phyloP scores from a whole-genome alignment of 2,113 vertebrate species.

The Macroglossus sobrinus region DNA sequence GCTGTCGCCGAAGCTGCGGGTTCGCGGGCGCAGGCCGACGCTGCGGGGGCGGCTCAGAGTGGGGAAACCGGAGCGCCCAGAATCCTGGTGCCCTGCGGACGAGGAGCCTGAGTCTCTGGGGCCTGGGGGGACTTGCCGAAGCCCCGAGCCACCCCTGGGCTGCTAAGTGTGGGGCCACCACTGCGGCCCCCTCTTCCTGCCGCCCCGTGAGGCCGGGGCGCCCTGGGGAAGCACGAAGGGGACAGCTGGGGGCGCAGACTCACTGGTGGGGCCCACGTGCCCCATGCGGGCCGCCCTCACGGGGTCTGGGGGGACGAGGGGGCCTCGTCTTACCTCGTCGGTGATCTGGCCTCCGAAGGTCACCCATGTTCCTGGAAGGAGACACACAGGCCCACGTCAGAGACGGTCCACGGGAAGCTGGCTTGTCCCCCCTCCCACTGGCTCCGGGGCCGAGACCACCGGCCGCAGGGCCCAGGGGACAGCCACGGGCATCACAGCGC shows the following conservation, averaged over 20 bases:
- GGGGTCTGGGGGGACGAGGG: not conserved
- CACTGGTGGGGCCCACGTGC: fast-evolving
- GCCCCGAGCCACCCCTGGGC: not conserved
- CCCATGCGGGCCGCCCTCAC: fast-evolving
- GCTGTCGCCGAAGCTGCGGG: fast-evolving
- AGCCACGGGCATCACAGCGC: not conserved
- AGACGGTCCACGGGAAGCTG: not conserved
- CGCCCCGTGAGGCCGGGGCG: not conserved
- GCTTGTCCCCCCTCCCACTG: fast-evolving
- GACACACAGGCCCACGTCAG: slow-evolving; percentile 28
- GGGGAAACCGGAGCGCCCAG: not conserved
- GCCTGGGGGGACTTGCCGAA: not conserved
- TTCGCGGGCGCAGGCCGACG: fast-evolving
- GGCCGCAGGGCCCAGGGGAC: not conserved
- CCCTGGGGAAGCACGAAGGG: not conserved
- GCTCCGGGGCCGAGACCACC: too few relatives aligned
- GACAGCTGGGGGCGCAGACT: not conserved
- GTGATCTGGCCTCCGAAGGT: slow-evolving; percentile 98
- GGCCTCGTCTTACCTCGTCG: slow-evolving; percentile 90
- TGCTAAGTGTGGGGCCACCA: fast-evolving
- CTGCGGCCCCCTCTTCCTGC: fast-evolving
- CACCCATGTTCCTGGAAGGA: slow-evolving; percentile 95
- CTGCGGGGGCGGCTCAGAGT: fast-evolving
- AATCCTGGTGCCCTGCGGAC: fast-evolving
- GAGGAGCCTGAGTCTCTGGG: not conserved